Base-by-base conservation (phyloP, 2,113 vertebrate species). In the Crotalus horridus region DNA sequence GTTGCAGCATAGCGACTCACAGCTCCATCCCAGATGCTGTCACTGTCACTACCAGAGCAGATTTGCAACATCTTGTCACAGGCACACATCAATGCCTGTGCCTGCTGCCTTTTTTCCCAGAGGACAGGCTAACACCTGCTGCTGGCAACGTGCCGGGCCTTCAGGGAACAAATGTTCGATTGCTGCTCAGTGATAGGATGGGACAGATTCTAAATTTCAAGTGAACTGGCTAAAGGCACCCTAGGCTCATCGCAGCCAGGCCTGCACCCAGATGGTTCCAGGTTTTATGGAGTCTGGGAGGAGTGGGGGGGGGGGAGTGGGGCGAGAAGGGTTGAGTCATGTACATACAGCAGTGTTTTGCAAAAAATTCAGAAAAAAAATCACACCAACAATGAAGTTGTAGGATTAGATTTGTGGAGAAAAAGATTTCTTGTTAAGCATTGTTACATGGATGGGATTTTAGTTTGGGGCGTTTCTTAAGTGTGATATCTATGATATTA, bases 81-180 rank as follows among this genome's bases (percentile, higher is more conserved):
- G 97, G 97, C 98, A 98, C 97, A 98, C 98, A 98, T 98, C 98
- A 98, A 97, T 98, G 98, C 98, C 97, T 97, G 95, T 87, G 97
- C 98, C 97, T 98, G 98, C 98, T 97, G 97, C 98, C 97, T 97
- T 94, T 96, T 81, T 95, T 98, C 98, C 98, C 98, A 97, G 98
- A 97, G 98, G 98, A 98, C 97, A 97, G 98, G 96, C 97, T 97
- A 97, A 98, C 98, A 98, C 98, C 98, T 99, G 98, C 98, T 98
- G 97, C 97, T 98, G 98, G 98, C 98, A 98, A 96, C 46, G 89
- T 33, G 97, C 98, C 97, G 94, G 95, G 93, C 98, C 98, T 97
- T 98, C 96, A 69, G 97, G 98, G 96, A 98, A 97, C 97, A 98
- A 98, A 97, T 97, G 97, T 98, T 98, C 97, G 95, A 95, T 97